These are phyloP conservation scores for Progne subis DNA, from an alignment of 2,113 vertebrate species.

Conservation along the genomic window DNA sequence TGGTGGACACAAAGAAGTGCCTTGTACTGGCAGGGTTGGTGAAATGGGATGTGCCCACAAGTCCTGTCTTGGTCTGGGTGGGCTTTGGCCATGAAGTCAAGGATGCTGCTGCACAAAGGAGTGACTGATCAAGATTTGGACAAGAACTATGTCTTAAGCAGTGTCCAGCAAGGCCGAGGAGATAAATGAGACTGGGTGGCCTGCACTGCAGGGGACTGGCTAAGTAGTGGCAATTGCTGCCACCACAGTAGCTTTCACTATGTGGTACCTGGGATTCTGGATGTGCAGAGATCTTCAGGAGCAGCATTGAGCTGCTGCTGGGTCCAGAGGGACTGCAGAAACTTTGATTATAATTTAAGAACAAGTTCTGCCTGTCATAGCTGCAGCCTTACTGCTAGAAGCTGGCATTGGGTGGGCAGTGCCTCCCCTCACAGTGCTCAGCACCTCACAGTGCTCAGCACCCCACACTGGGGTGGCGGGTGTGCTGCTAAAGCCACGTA, in stretches of 20 bases:
- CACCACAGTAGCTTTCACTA: not conserved
- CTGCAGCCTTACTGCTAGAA: not conserved
- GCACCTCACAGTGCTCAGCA: not conserved
- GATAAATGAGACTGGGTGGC: not conserved
- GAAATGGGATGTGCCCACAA: not conserved
- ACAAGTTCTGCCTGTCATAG: not conserved
- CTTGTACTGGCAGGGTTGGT: not conserved
- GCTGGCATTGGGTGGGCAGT: not conserved
- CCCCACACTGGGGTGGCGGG: not conserved
- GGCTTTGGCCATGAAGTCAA: not conserved
- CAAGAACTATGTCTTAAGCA: not conserved
- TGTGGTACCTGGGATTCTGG: not conserved
- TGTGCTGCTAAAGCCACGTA: rapidly evolving
- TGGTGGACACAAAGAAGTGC: not conserved
- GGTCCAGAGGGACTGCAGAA: not conserved
- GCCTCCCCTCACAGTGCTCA: not conserved
- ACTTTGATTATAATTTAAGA: not conserved
- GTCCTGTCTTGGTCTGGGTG: not conserved
- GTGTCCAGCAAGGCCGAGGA: not conserved
- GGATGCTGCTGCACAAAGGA: not conserved
- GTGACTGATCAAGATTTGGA: not conserved
- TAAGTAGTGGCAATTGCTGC: not conserved
- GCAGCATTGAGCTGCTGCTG: not conserved
- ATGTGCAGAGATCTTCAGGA: not conserved
- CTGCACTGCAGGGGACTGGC: not conserved